phyloP scores from a whole-genome alignment of 2,797 vertebrate species.

The Tinamus major region DNA sequence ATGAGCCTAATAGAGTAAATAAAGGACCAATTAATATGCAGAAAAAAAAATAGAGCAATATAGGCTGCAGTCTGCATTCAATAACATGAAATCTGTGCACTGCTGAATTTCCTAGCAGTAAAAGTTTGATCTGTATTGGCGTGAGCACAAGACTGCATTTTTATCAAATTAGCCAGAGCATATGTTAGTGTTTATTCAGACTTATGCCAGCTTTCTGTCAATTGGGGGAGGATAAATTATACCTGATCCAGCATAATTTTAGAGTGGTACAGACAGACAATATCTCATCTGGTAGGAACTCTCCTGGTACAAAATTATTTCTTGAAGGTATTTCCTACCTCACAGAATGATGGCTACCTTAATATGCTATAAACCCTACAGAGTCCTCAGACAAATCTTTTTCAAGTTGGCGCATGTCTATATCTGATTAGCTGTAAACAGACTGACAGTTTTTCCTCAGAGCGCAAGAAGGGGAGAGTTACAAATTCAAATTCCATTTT shows the following conservation, averaged over 20 bases:
- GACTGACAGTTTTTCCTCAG: constrained; percentile 3
- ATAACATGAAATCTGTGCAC: constrained; percentile 7
- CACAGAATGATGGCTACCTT: background rate
- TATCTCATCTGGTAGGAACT: constrained; percentile 26
- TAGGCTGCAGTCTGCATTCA: background rate
- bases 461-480: background rate
- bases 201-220: constrained; percentile 47
- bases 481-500: constrained; percentile 24
- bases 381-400: background rate
- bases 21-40: background rate
- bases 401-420: constrained; percentile 1
- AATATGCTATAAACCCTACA: background rate
- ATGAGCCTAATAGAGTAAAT: background rate
- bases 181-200: constrained; percentile 47
- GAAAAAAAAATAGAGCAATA: background rate
- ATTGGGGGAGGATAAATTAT: constrained; percentile 8
- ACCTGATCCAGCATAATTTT: constrained; percentile 23
- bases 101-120: background rate
- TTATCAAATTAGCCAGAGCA: constrained; percentile 48
- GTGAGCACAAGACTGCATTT: background rate
- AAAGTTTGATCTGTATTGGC: constrained; percentile 30
- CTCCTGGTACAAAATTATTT: constrained; percentile 51
- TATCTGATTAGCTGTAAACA: constrained; percentile 39
- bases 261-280: constrained; percentile 17
- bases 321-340: constrained; percentile 30